These are phyloP conservation scores for Rhogogaster chlorosoma DNA, from an alignment of 2,888 invertebrate genomes.

Conservation along the genomic window DNA sequence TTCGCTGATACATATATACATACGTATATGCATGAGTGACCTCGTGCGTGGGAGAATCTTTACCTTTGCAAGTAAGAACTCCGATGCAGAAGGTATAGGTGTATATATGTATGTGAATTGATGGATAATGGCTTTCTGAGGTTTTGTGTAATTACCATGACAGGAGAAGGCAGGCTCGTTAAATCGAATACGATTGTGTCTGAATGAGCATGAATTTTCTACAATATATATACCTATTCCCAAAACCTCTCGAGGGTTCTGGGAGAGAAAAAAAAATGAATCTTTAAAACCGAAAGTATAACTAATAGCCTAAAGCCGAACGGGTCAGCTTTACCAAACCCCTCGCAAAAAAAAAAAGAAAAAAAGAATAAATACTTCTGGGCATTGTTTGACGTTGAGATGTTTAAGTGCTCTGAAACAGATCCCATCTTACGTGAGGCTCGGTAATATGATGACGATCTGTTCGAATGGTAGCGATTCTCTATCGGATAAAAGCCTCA, in stretches of 20 bases:
- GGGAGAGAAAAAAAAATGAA: background rate
- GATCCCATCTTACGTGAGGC: constrained; percentile 6
- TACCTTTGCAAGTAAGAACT: background rate
- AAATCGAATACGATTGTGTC: background rate
- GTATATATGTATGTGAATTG: no score
- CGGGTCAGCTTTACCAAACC: background rate
- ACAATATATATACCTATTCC: no score
- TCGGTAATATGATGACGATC: background rate
- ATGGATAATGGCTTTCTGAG: background rate
- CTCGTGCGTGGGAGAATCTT: constrained; percentile 21
- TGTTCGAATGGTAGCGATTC: background rate
- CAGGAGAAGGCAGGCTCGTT: background rate
- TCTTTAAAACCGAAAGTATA: background rate
- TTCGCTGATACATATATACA: background rate
- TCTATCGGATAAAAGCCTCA: background rate
- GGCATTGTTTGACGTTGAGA: constrained; percentile 5
- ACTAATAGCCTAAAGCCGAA: background rate
- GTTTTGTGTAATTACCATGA: constrained; percentile 27
- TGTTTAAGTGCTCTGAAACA: background rate
- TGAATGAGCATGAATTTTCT: background rate
- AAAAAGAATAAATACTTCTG: background rate
- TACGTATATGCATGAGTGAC: background rate
- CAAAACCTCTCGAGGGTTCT: background rate
- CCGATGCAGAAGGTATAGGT: no score
- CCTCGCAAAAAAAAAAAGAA: background rate